phyloP scores from a whole-genome alignment of 2,888 invertebrate genomes.

The Epicampocera succincta region DNA sequence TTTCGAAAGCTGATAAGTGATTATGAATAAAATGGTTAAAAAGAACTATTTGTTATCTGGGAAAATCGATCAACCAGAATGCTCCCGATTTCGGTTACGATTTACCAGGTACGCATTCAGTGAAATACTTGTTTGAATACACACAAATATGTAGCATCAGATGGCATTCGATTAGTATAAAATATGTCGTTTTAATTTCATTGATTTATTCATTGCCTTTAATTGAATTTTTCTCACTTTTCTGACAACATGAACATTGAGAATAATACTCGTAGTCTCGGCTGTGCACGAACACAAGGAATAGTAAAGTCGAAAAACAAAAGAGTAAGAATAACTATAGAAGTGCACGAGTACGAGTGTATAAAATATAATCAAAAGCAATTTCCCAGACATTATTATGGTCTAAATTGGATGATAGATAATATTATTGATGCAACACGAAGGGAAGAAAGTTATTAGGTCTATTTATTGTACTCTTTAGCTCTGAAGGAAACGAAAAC shows the following conservation, averaged over 20 bases:
- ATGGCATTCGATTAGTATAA: no score
- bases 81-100: no score
- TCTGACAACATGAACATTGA: constrained; percentile 18
- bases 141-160: no score
- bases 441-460: constrained; percentile 49
- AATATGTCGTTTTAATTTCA: no score
- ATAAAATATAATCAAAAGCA: constrained; percentile 68
- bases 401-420: constrained; percentile 69
- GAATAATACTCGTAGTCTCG: constrained; percentile 1
- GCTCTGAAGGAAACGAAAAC: constrained; percentile 14
- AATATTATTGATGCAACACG: constrained; percentile 62
- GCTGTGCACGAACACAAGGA: constrained; percentile 4
- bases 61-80: no score
- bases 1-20: no score
- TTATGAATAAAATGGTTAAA: no score
- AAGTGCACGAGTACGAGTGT: constrained; percentile 48
- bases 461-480: constrained; percentile 23
- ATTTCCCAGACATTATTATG: constrained; percentile 70
- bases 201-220: not conserved
- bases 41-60: no score
- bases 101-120: no score
- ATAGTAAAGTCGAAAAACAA: constrained; percentile 3
- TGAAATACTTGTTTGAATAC: no score
- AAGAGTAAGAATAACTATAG: constrained; percentile 40
- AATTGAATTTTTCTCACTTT: constrained; percentile 23